Conservation (phyloP, 2,888 invertebrate species). For the Synergus japonicus region DNA sequence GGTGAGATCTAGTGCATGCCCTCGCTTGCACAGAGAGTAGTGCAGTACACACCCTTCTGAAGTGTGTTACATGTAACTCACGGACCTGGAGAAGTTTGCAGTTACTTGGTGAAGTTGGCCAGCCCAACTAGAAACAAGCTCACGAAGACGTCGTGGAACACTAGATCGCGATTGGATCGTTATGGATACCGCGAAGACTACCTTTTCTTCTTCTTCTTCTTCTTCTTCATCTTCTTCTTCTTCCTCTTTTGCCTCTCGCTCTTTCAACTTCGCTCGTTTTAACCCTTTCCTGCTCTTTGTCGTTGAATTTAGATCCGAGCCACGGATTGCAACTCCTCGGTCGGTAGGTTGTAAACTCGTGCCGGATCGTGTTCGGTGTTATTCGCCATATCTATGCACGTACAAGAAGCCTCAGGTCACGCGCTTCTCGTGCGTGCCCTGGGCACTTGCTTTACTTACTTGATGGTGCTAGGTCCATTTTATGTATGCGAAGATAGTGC, state of each 20-base stretch:
- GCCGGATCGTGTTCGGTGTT: conserved; percentile 50
- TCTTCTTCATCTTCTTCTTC: conserved; percentile 42
- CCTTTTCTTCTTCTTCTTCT: conserved; percentile 45
- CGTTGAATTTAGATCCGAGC: conserved; percentile 57
- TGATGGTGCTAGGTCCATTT: conserved; percentile 13
- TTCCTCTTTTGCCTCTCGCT: conserved; percentile 47
- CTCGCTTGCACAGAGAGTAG: background rate
- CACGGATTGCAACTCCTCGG: conserved; percentile 58
- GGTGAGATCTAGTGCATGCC: conserved; percentile 9
- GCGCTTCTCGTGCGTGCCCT: conserved; percentile 61
- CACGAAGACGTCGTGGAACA: conserved; percentile 38
- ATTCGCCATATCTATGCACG: conserved; percentile 36
- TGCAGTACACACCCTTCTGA: conserved; percentile 20
- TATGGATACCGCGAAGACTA: conserved; percentile 53
- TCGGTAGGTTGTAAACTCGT: conserved; percentile 59
- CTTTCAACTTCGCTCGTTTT: conserved; percentile 41
- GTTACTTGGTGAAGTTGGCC: conserved; percentile 25
- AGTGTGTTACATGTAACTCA: conserved; percentile 37
- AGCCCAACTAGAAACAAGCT: conserved; percentile 32
- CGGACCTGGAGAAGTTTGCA: background rate
- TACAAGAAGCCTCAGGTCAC: conserved; percentile 54
- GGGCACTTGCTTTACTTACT: conserved; percentile 48
- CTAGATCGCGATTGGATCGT: conserved; percentile 51
- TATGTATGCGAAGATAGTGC: conserved; percentile 1
- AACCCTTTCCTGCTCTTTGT: conserved; percentile 49